These are phyloP conservation scores for Stichopus horrens DNA, from an alignment of 53 echinoderm and acorn worm genomes.

Conservation along the genomic window DNA sequence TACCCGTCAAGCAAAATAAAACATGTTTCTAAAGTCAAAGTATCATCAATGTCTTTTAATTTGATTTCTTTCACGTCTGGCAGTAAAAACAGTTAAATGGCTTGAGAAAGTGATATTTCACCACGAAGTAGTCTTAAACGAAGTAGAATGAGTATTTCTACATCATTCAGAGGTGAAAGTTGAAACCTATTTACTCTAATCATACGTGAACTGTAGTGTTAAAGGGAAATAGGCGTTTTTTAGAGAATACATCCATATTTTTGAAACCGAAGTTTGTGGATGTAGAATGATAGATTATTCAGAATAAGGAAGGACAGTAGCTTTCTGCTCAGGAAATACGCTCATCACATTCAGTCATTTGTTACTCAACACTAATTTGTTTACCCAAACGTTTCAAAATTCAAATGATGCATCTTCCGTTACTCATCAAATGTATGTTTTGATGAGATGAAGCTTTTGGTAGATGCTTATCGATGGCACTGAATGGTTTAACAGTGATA, in stretches of 20 bases:
- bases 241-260: no score
- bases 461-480: background rate
- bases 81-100: background rate
- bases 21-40: no score
- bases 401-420: no score
- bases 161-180: background rate
- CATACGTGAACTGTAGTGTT: background rate
- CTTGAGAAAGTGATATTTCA: background rate
- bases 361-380: no score
- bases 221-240: background rate
- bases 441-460: background rate
- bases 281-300: no score
- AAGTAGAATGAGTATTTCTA: conserved; percentile 4
- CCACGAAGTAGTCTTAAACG: background rate
- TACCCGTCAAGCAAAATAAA: background rate
- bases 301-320: no score
- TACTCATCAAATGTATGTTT: background rate
- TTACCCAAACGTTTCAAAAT: no score
- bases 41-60: background rate
- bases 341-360: no score
- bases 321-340: no score
- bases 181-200: background rate
- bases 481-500: background rate
- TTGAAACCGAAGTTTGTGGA: no score
- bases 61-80: background rate